These are phyloP conservation scores for Aplysia californica DNA, from an alignment of 1,140 invertebrate genomes.

Conservation along the genomic window DNA sequence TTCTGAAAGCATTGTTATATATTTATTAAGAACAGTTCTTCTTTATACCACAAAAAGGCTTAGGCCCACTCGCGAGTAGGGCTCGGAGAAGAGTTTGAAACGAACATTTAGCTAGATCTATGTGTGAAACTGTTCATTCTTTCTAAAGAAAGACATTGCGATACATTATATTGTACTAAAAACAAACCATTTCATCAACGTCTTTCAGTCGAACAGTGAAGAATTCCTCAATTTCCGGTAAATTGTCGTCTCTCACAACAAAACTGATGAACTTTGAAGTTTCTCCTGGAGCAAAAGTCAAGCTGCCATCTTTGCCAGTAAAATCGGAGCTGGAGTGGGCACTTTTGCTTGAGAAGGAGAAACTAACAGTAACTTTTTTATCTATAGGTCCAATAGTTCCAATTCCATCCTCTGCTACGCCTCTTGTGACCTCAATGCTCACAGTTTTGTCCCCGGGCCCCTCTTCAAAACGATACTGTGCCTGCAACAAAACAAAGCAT, in stretches of 20 bases:
- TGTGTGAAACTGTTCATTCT: neutral
- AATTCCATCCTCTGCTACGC: constrained; percentile 42
- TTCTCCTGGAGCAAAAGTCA: constrained; percentile 46
- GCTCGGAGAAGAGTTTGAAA: too few relatives aligned
- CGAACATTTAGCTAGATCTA: neutral
- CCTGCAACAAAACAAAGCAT: constrained; percentile 43
- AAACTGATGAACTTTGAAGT: constrained; percentile 44
- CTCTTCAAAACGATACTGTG: constrained; percentile 53
- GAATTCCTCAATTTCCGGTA: constrained; percentile 56
- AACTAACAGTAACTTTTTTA: constrained; percentile 44
- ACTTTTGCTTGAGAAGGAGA: constrained; percentile 35
- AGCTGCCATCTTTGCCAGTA: constrained; percentile 35
- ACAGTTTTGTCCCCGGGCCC: constrained; percentile 35
- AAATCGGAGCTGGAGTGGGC: constrained; percentile 47
- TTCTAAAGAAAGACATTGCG: neutral
- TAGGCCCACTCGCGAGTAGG: too few relatives aligned
- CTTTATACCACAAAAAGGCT: too few relatives aligned
- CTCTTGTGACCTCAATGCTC: constrained; percentile 43
- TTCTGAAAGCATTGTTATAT: too few relatives aligned
- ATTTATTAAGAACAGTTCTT: too few relatives aligned
- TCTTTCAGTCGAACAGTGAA: constrained; percentile 39
- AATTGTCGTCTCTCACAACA: constrained; percentile 49
- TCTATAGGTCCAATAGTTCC: constrained; percentile 48
- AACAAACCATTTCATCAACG: neutral
- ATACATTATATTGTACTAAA: neutral